Evolutionary conservation across 2,797 vertebrate genomes (phyloP), one percentile per base, ranked within the genome.

Genomic region (Crenuchus spilurus): DNA sequence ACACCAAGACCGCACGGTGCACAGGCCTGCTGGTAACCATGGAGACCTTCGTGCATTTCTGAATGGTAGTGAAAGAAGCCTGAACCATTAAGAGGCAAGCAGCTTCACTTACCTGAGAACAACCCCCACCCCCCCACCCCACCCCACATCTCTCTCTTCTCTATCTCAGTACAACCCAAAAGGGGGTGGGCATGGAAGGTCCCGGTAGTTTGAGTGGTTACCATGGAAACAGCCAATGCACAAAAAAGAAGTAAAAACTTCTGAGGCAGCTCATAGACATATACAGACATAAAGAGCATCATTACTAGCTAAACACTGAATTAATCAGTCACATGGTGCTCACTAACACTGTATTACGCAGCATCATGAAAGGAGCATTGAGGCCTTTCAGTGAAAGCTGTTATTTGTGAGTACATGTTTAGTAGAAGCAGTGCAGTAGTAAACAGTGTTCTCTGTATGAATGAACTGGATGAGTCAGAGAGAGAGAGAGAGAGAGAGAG

Each of bases 171-270:
- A 20, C 41, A 66, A 60, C 41, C 16, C 4, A 37, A 46, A n/a
- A 66, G 58, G 52, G 49, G 63, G 63, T 69, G 70, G 55, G 61
- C 46, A 68, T 52, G 52, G 67, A 61, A 68, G 62, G 67, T 77
- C 68, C 42, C 10, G 3, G 55, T 78, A 77, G 75, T 75, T 81
- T 77, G 68, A 62, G 51, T 42, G 6, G 75, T 78, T 75, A 44
- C 72, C 63, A 81, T 81, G 62, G 75, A 77, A 75, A 81, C 72
- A 41, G 55, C 66, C 65, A 57, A 39, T 10, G n/a, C 26, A 37
- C 30, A 60, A 74, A 51, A 42, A 39, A 57, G 7, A 54, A 41
- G n/a, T n/a, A n/a, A n/a, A n/a, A n/a, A n/a, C n/a, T n/a, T n/a
- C n/a, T n/a, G n/a, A n/a, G n/a, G n/a, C n/a, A n/a, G n/a, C n/a